Evolutionary conservation across 2,113 vertebrate genomes (phyloP), one percentile per base, ranked within the genome.

Genomic region (Mixornis gularis): DNA sequence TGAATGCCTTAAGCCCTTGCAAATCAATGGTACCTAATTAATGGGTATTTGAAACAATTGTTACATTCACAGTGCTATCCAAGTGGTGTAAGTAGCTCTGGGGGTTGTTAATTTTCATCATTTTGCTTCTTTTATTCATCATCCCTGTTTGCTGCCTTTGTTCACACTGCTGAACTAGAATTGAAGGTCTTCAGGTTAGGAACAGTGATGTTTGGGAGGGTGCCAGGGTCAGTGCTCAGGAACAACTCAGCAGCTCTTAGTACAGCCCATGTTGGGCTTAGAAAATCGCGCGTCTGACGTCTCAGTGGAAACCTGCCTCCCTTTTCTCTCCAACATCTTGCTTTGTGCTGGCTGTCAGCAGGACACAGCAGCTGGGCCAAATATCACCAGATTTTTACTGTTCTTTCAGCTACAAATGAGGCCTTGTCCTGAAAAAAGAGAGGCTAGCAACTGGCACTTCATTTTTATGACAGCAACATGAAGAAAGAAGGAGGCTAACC

Each of bases 381-480:
- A 24, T 66, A 80, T 55, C 68, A 56, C 92, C 90, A 96, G 88
- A 92, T 91, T 95, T 94, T 83, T 83, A 52, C 79, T 92, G 85
- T 90, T 91, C 74, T 82, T 93, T 71, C 55, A 88, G 68, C 72
- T 94, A 70, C 60, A 90, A 90, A 90, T 85, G 76, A 91, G 92
- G 64, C 88, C 90, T 90, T 90, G 79, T 83, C 85, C 82, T 93
- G 76, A 72, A 80, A 95, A 95, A 83, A 84, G 89, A 46, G 14
- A n/a, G n/a, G 30, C 85, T 95, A 82, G 59, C 64, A 90, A 56
- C 51, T 70, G 79, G 20, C 43, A 20, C 60, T 88, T 91, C 0
- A 0, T 77, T 94, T 90, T 91, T 60, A 14, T 88, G 92, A 68
- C 59, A 90, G 48, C 30, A 43, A n/a, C 52, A 30, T 52, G 41